phyloP scores from a whole-genome alignment of 2,888 invertebrate species.

The Caradrina clavipalpis region DNA sequence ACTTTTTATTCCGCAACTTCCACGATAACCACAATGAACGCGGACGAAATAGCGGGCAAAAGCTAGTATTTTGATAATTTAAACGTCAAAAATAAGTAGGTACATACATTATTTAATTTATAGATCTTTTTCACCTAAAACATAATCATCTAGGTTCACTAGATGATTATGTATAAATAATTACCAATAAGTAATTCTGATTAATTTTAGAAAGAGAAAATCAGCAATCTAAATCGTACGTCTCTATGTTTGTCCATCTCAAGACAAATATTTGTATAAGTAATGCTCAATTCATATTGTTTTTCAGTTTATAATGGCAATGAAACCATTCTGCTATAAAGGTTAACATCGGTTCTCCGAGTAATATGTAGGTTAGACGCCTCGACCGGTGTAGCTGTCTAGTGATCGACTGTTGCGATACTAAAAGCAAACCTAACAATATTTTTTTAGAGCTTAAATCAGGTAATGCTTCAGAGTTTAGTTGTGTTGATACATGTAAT shows the following conservation, averaged over 20 bases:
- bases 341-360: slow-evolving; percentile 18
- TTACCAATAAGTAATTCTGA: no score
- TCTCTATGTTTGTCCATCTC: neutral
- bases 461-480: slow-evolving; percentile 13
- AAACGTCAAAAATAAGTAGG: no score
- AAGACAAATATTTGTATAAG: neutral
- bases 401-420: slow-evolving; percentile 25
- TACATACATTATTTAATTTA: no score
- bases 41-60: no score
- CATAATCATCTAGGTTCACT: no score
- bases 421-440: slow-evolving; percentile 22
- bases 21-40: no score
- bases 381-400: slow-evolving; percentile 12
- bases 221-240: neutral
- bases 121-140: no score
- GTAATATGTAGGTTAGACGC: slow-evolving; percentile 15
- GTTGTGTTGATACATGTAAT: neutral
- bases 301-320: neutral
- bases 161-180: no score
- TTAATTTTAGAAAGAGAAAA: no score
- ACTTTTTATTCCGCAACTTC: no score
- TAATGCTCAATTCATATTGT: neutral
- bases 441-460: slow-evolving; percentile 29
- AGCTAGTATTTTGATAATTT: no score
- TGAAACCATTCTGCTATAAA: slow-evolving; percentile 2